A percentile compares a stretch with the other conserved stretches of the same genome.
Conservation (phyloP, 2,888 invertebrate genomes). For the Orthonychiurus folsomi region DNA sequence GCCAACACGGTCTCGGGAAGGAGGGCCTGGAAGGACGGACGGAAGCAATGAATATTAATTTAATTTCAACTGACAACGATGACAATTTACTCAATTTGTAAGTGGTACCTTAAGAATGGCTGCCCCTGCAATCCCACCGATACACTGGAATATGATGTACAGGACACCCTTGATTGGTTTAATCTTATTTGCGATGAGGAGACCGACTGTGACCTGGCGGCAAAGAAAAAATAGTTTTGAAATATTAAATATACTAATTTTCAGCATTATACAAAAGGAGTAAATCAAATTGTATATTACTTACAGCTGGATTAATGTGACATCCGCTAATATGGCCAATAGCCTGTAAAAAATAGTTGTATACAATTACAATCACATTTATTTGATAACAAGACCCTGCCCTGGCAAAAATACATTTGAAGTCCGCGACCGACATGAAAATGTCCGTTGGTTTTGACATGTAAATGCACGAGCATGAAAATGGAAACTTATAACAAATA, state of each 20-base stretch:
- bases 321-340: constrained; percentile 35
- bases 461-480: no score
- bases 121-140: constrained; percentile 68
- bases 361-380: background rate
- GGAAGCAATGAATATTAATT: constrained; percentile 37
- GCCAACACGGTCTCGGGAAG: constrained; percentile 55
- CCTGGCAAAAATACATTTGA: no score
- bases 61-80: background rate
- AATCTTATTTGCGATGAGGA: constrained; percentile 70
- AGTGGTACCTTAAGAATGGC: constrained; percentile 44
- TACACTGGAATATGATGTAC: constrained; percentile 73
- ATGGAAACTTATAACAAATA: no score
- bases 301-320: constrained; percentile 70
- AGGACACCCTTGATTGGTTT: constrained; percentile 63
- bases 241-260: no score
- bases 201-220: constrained; percentile 57
- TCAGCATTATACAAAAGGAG: background rate
- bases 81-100: no score
- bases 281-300: background rate
- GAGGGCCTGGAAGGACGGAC: no score
- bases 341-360: constrained; percentile 21
- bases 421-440: no score
- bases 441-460: no score
- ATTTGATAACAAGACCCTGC: no score
- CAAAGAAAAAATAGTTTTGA: no score